Base-by-base conservation (phyloP, 2,888 invertebrate species). In the Drosophila stalkeri region DNA sequence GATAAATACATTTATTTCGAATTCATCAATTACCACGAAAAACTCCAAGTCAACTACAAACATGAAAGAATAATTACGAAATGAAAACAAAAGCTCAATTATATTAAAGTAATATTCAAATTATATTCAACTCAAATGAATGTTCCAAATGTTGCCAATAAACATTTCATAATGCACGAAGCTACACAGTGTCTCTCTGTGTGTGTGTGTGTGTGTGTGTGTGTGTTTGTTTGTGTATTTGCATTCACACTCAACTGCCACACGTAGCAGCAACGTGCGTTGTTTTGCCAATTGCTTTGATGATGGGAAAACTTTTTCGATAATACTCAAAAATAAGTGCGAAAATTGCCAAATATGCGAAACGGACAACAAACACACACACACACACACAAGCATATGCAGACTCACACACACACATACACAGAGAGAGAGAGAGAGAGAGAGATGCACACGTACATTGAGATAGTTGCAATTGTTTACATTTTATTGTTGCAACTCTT, bases 271-370 rank as follows among this genome's bases (percentile, higher is more conserved):
- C 73, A 77, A 85, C 88, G 85, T 85, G 85, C 72, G 71, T 65
- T 75, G 82, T 71, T 85, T 84, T 72, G 85, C 87, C 87, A 84
- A 84, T 84, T 85, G 80, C 66, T 80, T 78, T 86, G 82, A 77
- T 87, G 89, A 91, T 91, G 87, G 87, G 80, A 86, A 91, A 91
- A 91, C 89, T 91, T 91, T 91, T 85, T 89, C 91, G 92, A 91
- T 91, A 91, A 91, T 89, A 91, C 91, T 91, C 90, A 85, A 90
- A 90, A 90, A 82, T 81, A 89, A 90, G 83, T 90, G 86, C 85
- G 85, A 88, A 88, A 79, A 71, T 85, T 75, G 73, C 75, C 54
- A 77, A 81, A 86, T 82, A 88, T 86, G 86, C 76, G 75, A 71
- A 72, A 39, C 67, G 60, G 60, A 62, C 72, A 57, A 27, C 60